These are phyloP conservation scores for Aphelinus certus DNA, from an alignment of 1,140 invertebrate species.

Conservation along the genomic window DNA sequence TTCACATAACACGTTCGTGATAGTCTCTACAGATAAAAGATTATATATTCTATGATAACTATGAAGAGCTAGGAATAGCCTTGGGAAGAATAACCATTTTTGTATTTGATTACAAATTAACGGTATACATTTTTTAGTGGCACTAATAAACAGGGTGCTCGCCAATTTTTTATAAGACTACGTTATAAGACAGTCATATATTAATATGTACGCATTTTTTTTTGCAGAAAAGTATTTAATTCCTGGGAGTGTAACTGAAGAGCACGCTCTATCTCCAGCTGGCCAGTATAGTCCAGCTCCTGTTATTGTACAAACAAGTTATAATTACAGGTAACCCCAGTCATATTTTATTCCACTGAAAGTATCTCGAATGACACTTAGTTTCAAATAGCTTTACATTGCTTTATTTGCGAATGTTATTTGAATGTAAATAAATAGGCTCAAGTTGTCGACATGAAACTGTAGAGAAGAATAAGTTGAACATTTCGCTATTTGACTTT, in stretches of 20 bases:
- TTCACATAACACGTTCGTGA: no score
- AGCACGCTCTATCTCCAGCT: conserved; percentile 65
- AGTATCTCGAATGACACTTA: background rate
- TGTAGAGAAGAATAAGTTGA: no score
- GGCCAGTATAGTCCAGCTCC: conserved; percentile 66
- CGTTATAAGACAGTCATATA: background rate
- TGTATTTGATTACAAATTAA: no score
- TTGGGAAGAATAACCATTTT: no score
- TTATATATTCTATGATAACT: no score
- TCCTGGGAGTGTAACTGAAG: conserved; percentile 62
- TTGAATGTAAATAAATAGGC: no score
- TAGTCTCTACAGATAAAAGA: no score
- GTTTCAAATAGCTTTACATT: background rate
- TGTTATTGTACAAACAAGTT: conserved; percentile 68
- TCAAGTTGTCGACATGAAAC: no score
- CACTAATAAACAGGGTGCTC: background rate
- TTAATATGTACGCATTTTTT: background rate
- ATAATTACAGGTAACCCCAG: conserved; percentile 63
- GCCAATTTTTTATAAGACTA: background rate
- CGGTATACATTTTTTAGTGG: conserved; percentile 2
- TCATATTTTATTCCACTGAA: background rate
- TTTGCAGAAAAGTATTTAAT: conserved; percentile 64
- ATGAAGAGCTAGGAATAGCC: no score
- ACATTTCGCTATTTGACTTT: no score
- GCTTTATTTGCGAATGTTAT: no score